Conservation (phyloP, 2,888 invertebrate species). For the Scelioninae gen. 2 region DNA sequence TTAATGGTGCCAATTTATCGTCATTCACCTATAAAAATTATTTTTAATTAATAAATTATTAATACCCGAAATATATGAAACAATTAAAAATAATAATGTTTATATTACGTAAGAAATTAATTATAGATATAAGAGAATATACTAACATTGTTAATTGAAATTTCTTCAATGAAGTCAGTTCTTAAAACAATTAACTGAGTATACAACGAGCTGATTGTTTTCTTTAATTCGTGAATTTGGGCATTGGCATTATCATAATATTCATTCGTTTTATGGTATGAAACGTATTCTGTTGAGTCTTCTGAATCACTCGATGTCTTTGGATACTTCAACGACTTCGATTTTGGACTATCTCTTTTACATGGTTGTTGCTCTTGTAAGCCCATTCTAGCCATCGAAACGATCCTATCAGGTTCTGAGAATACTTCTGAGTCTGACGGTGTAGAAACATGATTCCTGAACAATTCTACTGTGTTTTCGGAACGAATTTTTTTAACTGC, state of each 20-base stretch:
- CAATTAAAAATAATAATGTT: no score
- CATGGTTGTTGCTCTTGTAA: conserved; percentile 76
- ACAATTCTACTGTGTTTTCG: conserved; percentile 62
- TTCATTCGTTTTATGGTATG: conserved; percentile 66
- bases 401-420: conserved; percentile 90
- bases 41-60: not conserved
- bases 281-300: conserved; percentile 70
- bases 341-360: conserved; percentile 61
- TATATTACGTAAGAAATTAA: not conserved
- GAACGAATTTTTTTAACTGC: conserved; percentile 65
- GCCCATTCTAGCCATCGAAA: conserved; percentile 88
- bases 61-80: no score
- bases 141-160: conserved; percentile 65
- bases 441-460: conserved; percentile 64
- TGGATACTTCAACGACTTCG: conserved; percentile 66
- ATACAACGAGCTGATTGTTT: conserved; percentile 67
- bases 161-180: conserved; percentile 64
- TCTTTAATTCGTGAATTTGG: conserved; percentile 68
- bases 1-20: conserved; percentile 67
- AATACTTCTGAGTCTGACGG: conserved; percentile 88
- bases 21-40: conserved; percentile 64
- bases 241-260: conserved; percentile 66
- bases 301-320: conserved; percentile 72
- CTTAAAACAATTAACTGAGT: conserved; percentile 67
- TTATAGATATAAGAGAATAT: not conserved